Base-by-base conservation (phyloP, 2,797 vertebrate species). In the Sebastiscus tertius region DNA sequence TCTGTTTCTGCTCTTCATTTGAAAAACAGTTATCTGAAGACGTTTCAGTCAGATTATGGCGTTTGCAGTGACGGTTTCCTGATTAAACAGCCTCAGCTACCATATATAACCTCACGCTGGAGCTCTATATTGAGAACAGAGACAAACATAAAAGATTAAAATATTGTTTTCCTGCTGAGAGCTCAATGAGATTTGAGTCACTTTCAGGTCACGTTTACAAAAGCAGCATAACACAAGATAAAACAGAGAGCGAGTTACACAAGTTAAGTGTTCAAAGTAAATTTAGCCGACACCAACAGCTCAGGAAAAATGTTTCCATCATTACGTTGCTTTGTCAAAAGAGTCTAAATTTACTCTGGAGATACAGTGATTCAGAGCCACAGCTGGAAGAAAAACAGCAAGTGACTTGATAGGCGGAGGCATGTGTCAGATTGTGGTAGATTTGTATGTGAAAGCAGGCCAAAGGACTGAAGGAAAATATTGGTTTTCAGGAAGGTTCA, bases 81-180 rank as follows among this genome's bases (percentile, higher is more conserved):
- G 84, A 89, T 82, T 61, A 85, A 88, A 89, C 61, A 58, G 54
- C 49, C 65, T 77, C 58, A 8, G 77, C 24, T 73, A 73, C 77
- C 74, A 83, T 79, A 75, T 81, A 86, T 84, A 86, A 72, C 83
- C 61, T 79, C 74, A 70, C 39, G 20, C 65, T 55, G 67, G 72
- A 56, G 81, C 77, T 85, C 86, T 84, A 71, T 84, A 86, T 83
- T 55, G 58, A 87, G 82, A 81, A 90, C 82, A 87, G 26, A 87
- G 66, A 69, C 59, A 61, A 75, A 77, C 72, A 80, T 77, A n/a
- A 84, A 86, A 75, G 13, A 76, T 27, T 61, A 3, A 69, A 84
- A 71, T 2, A 60, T 6, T 58, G 26, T 79, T 83, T 77, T 83
- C 34, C 27, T 74, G 60, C 67, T 20, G 33, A 36, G 65, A 60